Evolutionary conservation across 2,797 vertebrate species (phyloP).

Genomic region (Poeciliopsis turneri): DNA sequence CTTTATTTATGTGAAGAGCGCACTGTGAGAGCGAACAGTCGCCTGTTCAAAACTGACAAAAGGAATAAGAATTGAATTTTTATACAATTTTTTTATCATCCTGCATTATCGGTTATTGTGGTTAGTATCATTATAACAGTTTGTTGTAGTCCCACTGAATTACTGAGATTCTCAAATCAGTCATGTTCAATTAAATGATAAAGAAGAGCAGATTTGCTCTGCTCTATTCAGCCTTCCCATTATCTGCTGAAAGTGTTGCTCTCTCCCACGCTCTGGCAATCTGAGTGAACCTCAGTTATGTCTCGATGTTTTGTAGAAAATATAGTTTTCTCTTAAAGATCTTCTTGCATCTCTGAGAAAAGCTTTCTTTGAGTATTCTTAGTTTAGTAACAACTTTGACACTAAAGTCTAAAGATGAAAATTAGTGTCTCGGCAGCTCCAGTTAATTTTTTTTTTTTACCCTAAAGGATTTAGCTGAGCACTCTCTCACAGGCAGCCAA

Average conservation of each 20-base stretch:
- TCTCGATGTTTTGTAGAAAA: background rate
- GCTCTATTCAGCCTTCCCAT: background rate
- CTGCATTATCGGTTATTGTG: background rate
- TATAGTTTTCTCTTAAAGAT: background rate
- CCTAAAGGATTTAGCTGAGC: conserved; percentile 14
- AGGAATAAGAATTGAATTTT: background rate
- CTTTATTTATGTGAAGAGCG: background rate
- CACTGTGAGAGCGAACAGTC: background rate
- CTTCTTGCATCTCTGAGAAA: background rate
- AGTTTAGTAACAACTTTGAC: background rate
- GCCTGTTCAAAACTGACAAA: background rate
- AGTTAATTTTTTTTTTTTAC: conserved; percentile 24
- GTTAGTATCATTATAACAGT: background rate
- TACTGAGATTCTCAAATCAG: background rate
- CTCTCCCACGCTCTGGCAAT: background rate
- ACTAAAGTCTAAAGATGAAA: conserved; percentile 22
- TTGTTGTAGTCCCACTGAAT: background rate
- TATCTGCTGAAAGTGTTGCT: background rate
- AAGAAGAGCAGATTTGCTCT: background rate
- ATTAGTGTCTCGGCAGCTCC: background rate
- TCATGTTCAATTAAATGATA: background rate
- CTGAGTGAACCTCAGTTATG: background rate
- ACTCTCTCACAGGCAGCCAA: conserved; percentile 28
- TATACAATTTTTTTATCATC: background rate
- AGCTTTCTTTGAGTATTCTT: background rate